Evolutionary conservation across 2,888 invertebrate genomes (phyloP), one percentile per base, ranked within the genome.

Genomic region (Rhamphomyia laevipes): DNA sequence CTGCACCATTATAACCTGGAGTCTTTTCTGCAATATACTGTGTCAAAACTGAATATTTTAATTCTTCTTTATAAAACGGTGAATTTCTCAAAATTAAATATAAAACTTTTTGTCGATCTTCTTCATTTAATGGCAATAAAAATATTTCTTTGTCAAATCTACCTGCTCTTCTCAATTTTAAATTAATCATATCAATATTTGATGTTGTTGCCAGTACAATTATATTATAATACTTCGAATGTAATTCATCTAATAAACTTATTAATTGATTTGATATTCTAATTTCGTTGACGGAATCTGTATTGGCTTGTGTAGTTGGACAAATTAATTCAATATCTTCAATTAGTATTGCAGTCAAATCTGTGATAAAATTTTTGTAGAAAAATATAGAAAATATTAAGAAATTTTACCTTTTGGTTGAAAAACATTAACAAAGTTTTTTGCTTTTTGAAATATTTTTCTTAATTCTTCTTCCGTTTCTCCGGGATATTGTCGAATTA

Each of bases 1-100:
- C 80, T 4, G 76, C 74, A 5, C 74, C 71, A 9, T 76, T 75
- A 64, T 72, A 80, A 16, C 80, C 80, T 31, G 76, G 75, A 0
- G 78, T 79, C 50, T 72, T 64, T 33, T 63, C 61, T 2, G 75
- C 73, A 1, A 67, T 52, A 11, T 46, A 46, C 9, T 58, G 48
- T 3, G 64, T 45, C 6, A 77, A 47, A 3, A 53, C 49, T 41
- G 48, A 41, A 41, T 56, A 48, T 35, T 55, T 46, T 2, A 56
- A 42, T 6, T 53, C 48, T 7, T 37, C 23, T 35, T 52, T 37
- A 4, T 47, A 21, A 5, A 43, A 44, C 45, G 58, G 52, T 15
- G 45, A 51, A 11, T 57, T 38, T n/a, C 56, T 50, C 16, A 62
- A 60, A 10, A 72, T 58, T 2, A 63, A 57, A 2, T 57, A 48